These are phyloP conservation scores for Drosophila affinis DNA, from an alignment of 2,888 invertebrate genomes.

Conservation along the genomic window DNA sequence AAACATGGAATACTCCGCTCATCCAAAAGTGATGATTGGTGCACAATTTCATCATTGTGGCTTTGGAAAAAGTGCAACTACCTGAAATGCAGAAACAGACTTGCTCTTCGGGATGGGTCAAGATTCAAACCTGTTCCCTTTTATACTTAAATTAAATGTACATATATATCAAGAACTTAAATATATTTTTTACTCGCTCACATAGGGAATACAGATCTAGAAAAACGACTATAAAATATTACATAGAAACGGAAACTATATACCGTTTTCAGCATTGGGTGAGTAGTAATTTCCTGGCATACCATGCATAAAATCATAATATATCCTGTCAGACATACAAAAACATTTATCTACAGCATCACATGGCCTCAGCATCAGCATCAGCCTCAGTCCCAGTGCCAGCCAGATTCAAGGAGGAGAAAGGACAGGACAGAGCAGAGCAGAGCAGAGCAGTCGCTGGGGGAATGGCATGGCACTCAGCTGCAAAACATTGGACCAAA, in stretches of 20 bases:
- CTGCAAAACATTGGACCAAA: slow-evolving; percentile 60
- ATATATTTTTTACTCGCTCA: background rate
- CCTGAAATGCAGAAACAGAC: too few species aligned
- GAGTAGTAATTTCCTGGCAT: slow-evolving; percentile 45
- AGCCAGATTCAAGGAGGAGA: slow-evolving; percentile 21
- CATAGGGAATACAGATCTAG: background rate
- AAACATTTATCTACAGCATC: slow-evolving; percentile 20
- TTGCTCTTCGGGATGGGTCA: too few species aligned
- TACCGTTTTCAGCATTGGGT: slow-evolving; percentile 12
- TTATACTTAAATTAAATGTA: background rate
- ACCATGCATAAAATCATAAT: slow-evolving; percentile 74
- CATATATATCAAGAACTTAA: background rate
- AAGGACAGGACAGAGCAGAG: slow-evolving; percentile 30
- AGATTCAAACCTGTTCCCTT: too few species aligned
- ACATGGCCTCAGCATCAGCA: slow-evolving; percentile 5
- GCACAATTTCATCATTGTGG: too few species aligned
- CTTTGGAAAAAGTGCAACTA: too few species aligned
- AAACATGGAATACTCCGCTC: too few species aligned
- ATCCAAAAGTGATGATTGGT: too few species aligned
- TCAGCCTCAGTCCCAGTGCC: background rate
- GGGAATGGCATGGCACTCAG: slow-evolving; percentile 47
- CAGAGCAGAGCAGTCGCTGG: slow-evolving; percentile 24
- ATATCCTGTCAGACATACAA: slow-evolving; percentile 46
- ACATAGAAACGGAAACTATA: background rate
- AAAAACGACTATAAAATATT: slow-evolving; percentile 5